Percentiles rank a stretch among this genome's conserved stretches.
Conservation (phyloP, 2,888 invertebrate genomes). For the Tholera decimalis region DNA sequence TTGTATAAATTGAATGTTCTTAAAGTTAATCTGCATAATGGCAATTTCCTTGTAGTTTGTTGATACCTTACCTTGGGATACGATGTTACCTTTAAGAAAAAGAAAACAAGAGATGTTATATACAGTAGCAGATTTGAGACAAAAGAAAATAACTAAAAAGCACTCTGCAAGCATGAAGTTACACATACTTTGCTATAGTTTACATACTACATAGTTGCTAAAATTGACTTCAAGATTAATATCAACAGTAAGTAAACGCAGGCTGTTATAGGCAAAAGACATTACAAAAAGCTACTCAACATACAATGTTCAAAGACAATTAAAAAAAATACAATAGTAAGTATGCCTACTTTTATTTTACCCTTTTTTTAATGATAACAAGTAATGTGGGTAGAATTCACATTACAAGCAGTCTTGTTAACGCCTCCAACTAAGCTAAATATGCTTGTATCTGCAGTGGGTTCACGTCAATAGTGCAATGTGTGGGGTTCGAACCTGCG, state of each 20-base stretch:
- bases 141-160: constrained; percentile 15
- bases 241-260: not conserved
- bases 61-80: constrained; percentile 55
- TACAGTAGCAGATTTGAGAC: constrained; percentile 46
- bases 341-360: not conserved
- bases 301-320: not conserved
- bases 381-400: no score
- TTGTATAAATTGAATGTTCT: not conserved
- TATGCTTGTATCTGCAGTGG: no score
- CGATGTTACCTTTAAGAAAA: constrained; percentile 64
- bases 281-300: not conserved
- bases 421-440: no score
- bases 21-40: not conserved
- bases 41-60: constrained; percentile 33
- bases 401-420: no score
- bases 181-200: constrained; percentile 9
- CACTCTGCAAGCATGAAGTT: constrained; percentile 13
- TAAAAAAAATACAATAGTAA: not conserved
- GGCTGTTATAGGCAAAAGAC: not conserved
- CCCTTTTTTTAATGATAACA: no score
- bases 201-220: constrained; percentile 17
- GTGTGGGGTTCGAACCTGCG: no score
- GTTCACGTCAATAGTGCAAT: no score
- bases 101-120: constrained; percentile 55
- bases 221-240: not conserved